Conservation (phyloP, 2,797 vertebrate species). For the Meriones psammophilus region DNA sequence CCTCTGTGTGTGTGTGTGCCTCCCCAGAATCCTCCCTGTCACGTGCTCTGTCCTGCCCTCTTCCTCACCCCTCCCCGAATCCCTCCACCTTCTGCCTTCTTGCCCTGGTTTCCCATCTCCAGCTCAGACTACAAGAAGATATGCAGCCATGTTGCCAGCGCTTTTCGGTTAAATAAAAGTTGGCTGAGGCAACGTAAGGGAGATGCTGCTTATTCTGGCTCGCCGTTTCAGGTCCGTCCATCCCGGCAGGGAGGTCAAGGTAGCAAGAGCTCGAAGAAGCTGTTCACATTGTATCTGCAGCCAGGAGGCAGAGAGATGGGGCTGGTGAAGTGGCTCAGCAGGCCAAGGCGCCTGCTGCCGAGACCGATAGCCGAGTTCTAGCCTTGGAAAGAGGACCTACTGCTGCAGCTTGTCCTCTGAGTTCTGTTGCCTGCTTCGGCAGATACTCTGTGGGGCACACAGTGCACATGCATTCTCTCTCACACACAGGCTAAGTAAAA, state of each 20-base stretch:
- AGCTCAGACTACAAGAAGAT: background rate
- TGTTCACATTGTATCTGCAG: background rate
- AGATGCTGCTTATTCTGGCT: background rate
- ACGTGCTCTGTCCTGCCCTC: rapidly evolving
- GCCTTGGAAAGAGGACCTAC: background rate
- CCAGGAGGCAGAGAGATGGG: background rate
- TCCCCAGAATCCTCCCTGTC: no score
- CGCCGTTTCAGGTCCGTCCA: background rate
- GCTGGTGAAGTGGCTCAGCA: background rate
- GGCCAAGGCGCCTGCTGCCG: background rate
- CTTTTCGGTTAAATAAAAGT: conserved; percentile 63
- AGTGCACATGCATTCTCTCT: no score
- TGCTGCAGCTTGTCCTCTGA: background rate
- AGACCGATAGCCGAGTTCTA: background rate
- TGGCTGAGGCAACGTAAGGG: background rate
- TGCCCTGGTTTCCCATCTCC: background rate
- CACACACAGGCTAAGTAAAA: background rate
- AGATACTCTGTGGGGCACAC: background rate
- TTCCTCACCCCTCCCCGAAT: background rate
- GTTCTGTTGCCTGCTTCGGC: background rate
- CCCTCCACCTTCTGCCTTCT: background rate
- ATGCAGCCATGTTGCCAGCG: rapidly evolving
- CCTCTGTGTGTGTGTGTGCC: background rate
- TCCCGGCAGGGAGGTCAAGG: background rate
- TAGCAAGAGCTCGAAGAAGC: background rate